A percentile compares a stretch with the other conserved stretches of the same genome.
These are phyloP conservation scores for Bellardia pandia DNA, from an alignment of 2,888 invertebrate species.

Conservation along the genomic window DNA sequence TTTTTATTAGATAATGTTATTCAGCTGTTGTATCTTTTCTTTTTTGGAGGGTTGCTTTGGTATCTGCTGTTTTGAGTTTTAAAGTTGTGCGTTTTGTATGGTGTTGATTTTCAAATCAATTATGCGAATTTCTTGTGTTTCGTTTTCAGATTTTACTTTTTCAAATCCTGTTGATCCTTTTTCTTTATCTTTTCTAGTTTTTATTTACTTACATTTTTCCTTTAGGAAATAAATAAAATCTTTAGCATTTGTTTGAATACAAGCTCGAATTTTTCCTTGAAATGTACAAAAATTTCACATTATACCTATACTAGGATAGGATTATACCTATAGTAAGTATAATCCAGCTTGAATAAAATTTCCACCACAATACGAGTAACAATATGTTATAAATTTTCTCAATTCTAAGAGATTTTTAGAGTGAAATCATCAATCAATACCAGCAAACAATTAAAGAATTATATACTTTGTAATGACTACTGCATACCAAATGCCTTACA, in stretches of 20 bases:
- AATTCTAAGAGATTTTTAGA: background rate
- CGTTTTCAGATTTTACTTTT: background rate
- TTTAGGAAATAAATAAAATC: background rate
- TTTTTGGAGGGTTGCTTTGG: background rate
- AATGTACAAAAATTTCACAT: background rate
- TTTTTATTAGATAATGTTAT: background rate
- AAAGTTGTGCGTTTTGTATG: background rate
- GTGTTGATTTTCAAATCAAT: slow-evolving; percentile 16
- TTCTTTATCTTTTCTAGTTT: slow-evolving; percentile 19
- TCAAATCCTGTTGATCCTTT: slow-evolving; percentile 7
- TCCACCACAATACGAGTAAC: background rate
- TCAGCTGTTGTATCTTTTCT: slow-evolving; percentile 28
- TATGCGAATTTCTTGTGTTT: background rate
- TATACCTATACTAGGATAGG: no score
- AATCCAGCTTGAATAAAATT: background rate
- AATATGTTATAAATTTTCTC: background rate
- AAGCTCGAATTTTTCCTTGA: background rate
- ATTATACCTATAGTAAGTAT: no score
- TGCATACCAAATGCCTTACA: no score
- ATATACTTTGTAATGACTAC: no score
- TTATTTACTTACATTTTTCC: background rate
- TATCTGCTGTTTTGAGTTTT: background rate
- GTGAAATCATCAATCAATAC: no score
- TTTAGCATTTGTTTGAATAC: slow-evolving; percentile 5
- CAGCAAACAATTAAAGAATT: no score